Conservation (phyloP, 2,113 vertebrate species). For the Solea solea region DNA sequence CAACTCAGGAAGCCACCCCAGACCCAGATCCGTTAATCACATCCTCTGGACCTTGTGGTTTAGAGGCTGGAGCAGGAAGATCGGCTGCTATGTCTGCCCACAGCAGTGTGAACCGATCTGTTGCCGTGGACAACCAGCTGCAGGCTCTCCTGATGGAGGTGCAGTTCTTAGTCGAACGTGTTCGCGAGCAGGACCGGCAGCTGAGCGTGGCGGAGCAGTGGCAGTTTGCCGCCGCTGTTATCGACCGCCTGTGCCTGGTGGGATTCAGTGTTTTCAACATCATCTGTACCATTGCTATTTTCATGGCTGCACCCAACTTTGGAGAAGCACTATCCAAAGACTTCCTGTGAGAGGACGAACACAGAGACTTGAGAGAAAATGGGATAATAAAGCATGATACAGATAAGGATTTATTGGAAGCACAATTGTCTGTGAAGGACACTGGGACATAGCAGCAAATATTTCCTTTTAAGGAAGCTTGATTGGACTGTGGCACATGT, state of each 20-base stretch:
- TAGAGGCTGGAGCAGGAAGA: slow-evolving; percentile 56
- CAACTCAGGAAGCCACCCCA: slow-evolving; percentile 75
- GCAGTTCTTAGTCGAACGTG: slow-evolving; percentile 78
- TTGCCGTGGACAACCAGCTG: slow-evolving; percentile 82
- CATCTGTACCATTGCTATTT: slow-evolving; percentile 85
- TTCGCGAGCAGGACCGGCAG: slow-evolving; percentile 81
- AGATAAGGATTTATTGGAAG: slow-evolving; percentile 37
- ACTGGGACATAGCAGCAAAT: slow-evolving; percentile 8
- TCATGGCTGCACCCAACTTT: slow-evolving; percentile 86
- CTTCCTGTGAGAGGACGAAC: slow-evolving; percentile 76
- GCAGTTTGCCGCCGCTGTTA: slow-evolving; percentile 85
- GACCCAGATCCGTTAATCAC: slow-evolving; percentile 45
- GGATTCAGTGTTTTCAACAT: slow-evolving; percentile 86
- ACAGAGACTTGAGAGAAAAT: slow-evolving; percentile 3
- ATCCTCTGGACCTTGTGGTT: slow-evolving; percentile 62
- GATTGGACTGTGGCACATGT: background rate
- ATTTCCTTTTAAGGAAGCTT: slow-evolving; percentile 1
- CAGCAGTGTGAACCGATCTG: slow-evolving; percentile 64
- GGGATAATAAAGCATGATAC: background rate
- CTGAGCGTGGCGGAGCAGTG: slow-evolving; percentile 79
- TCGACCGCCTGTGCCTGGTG: slow-evolving; percentile 83
- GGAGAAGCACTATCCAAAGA: slow-evolving; percentile 84
- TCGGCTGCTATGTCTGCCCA: slow-evolving; percentile 16
- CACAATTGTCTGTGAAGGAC: slow-evolving; percentile 45
- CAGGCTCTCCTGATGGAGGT: slow-evolving; percentile 82